phyloP scores from a whole-genome alignment of 92 coral and sea anemone species.

The Siderastrea radians region DNA sequence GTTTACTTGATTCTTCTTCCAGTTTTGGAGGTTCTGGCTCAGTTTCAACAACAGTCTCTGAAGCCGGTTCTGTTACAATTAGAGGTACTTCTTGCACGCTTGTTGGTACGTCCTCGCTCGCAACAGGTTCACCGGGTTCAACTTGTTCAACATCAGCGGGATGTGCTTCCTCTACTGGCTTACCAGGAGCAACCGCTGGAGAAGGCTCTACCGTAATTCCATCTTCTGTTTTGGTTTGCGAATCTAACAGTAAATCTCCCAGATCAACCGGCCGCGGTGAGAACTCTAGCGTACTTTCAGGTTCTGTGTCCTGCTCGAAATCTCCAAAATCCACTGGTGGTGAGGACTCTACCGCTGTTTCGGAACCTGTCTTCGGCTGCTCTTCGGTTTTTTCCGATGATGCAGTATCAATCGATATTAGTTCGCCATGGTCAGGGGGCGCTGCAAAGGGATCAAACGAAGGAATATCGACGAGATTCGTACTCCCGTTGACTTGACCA shows the following conservation, averaged over 20 bases:
- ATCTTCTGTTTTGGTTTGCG: not conserved
- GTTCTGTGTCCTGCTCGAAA: not conserved
- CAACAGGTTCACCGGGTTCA: not conserved
- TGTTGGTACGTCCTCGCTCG: not conserved
- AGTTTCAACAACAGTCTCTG: not conserved
- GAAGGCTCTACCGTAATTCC: not conserved
- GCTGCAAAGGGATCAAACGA: slow-evolving; percentile 34
- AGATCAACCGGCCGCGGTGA: slow-evolving; percentile 32
- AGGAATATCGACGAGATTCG: not conserved
- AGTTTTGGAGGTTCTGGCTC: not conserved
- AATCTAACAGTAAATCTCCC: slow-evolving; percentile 29
- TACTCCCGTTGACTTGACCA: slow-evolving; percentile 22
- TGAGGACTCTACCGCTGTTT: slow-evolving; percentile 29
- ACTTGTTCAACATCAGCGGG: slow-evolving; percentile 15
- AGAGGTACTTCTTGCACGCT: not conserved
- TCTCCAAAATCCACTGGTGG: not conserved
- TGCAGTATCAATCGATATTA: not conserved
- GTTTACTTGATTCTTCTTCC: not conserved
- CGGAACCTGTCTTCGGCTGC: slow-evolving; percentile 1
- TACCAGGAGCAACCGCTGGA: not conserved
- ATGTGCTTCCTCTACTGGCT: not conserved
- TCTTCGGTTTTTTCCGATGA: slow-evolving; percentile 21
- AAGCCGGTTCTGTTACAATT: not conserved
- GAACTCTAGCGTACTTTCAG: not conserved
- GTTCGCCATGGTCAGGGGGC: slow-evolving; percentile 8